phyloP scores from a whole-genome alignment of 2,797 vertebrate species.

The Chaunax sp. region DNA sequence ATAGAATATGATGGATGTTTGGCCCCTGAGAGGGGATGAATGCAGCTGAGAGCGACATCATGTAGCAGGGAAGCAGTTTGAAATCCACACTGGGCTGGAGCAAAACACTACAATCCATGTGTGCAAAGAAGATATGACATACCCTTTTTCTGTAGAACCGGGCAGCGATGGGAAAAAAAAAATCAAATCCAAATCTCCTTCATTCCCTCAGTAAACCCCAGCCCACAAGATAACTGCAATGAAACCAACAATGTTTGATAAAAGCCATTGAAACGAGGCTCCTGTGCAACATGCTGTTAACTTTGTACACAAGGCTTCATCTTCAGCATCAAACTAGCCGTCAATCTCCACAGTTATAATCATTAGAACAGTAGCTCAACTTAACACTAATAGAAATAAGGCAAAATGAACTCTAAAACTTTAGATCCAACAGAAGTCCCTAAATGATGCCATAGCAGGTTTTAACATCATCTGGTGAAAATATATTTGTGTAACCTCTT shows the following conservation, averaged over 20 bases:
- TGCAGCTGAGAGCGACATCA: constrained; percentile 7
- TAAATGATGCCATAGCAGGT: constrained; percentile 12
- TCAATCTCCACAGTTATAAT: constrained; percentile 23
- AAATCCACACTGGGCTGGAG: constrained; percentile 19
- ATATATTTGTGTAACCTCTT: constrained; percentile 13
- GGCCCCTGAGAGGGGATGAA: constrained; percentile 19
- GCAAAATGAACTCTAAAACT: constrained; percentile 43
- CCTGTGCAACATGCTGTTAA: constrained; percentile 26
- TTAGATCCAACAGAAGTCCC: constrained; percentile 21
- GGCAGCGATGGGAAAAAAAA: constrained; percentile 5
- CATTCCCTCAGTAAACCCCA: constrained; percentile 19
- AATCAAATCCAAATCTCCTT: constrained; percentile 20
- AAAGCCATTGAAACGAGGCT: constrained; percentile 10
- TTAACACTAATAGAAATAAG: constrained; percentile 47
- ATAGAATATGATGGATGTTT: constrained; percentile 27
- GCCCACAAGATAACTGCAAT: constrained; percentile 9
- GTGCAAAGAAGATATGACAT: constrained; percentile 4
- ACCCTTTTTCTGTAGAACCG: constrained; percentile 9
- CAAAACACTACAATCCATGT: constrained; percentile 33
- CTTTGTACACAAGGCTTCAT: constrained; percentile 25
- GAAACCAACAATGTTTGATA: constrained; percentile 7
- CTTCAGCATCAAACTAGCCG: constrained; percentile 35
- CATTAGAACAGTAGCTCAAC: constrained; percentile 12
- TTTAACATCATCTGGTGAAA: not conserved
- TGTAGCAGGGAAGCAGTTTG: constrained; percentile 15